phyloP scores from a whole-genome alignment of 1,140 invertebrate genomes.

The Lordiphosa mommai region DNA sequence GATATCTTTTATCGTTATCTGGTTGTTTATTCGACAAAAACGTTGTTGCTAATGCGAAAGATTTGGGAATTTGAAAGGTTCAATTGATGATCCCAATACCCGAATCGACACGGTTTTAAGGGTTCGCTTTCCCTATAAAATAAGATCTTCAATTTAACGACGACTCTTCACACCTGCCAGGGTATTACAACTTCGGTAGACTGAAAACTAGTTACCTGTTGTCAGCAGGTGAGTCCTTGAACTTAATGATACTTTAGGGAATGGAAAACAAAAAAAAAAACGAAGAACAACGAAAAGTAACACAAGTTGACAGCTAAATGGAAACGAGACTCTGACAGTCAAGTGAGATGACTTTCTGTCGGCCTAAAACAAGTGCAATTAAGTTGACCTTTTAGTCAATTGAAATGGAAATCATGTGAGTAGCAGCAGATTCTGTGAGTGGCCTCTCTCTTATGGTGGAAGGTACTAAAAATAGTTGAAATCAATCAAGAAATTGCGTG shows the following conservation, averaged over 20 bases:
- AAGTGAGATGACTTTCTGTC: not conserved
- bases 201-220: too few relatives aligned
- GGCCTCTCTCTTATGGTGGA: too few relatives aligned
- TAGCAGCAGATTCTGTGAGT: not conserved
- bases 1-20: too few relatives aligned
- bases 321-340: not conserved
- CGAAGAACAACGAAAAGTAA: conserved; percentile 1
- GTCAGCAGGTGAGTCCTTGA: conserved; percentile 18
- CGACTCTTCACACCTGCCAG: not conserved
- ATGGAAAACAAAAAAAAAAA: not conserved
- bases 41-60: too few relatives aligned
- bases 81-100: too few relatives aligned
- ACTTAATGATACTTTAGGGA: conserved; percentile 16
- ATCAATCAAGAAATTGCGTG: conserved; percentile 35
- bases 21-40: too few relatives aligned
- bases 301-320: conserved; percentile 8
- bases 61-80: too few relatives aligned
- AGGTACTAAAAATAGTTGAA: conserved; percentile 27
- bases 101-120: too few relatives aligned
- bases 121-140: too few relatives aligned
- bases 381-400: conserved; percentile 44
- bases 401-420: conserved; percentile 31
- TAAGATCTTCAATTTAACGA: too few relatives aligned
- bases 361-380: conserved; percentile 21
- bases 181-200: too few relatives aligned